These are phyloP conservation scores for Leontopithecus rosalia DNA, from an alignment of 2,797 vertebrate genomes.

Conservation along the genomic window DNA sequence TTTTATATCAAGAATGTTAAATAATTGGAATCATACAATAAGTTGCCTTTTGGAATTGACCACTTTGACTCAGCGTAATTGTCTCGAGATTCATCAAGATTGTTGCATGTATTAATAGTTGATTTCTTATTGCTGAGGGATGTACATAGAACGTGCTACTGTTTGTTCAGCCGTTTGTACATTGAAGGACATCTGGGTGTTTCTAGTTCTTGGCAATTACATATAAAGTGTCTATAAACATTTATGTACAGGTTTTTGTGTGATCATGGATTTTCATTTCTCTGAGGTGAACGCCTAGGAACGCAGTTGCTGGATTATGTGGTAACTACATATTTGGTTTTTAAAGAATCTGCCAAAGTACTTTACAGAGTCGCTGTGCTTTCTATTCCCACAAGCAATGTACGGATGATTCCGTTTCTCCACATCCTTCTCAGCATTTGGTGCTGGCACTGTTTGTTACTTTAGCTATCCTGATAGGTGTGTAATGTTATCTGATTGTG, in stretches of 20 bases:
- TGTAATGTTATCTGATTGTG: not conserved
- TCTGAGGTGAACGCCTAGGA: not conserved
- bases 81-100: not conserved
- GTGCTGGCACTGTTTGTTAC: not conserved
- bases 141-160: accelerated
- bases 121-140: not conserved
- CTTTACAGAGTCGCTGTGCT: not conserved
- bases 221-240: not conserved
- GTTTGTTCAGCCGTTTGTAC: not conserved
- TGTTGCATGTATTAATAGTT: not conserved
- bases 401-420: not conserved
- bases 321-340: not conserved
- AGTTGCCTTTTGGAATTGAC: not conserved
- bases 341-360: not conserved
- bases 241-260: not conserved
- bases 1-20: not conserved
- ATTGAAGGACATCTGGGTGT: not conserved
- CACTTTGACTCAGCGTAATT: not conserved
- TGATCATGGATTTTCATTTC: not conserved
- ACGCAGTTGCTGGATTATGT: not conserved
- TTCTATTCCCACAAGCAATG: not conserved
- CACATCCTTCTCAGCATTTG: not conserved
- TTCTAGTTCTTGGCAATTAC: not conserved
- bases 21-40: not conserved
- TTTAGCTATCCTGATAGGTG: not conserved